Base-by-base conservation (phyloP, 2,888 invertebrate genomes). In the Tenthredo scrophulariae region DNA sequence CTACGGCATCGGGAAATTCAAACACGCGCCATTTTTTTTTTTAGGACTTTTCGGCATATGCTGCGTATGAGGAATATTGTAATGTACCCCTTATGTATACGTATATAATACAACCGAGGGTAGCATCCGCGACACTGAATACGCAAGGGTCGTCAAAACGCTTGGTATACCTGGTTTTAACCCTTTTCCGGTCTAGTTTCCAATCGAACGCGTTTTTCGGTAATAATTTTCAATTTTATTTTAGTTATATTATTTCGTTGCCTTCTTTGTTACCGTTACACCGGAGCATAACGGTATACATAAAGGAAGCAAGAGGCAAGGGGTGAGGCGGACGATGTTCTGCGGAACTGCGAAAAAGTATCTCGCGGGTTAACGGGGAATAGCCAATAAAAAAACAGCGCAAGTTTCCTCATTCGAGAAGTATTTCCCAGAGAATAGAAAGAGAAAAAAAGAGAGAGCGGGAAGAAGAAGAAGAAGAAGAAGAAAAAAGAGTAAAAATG, bases 141-240 rank as follows among this genome's bases (percentile, higher is more conserved):
- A 26, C 83, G 29, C 67, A 22, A 65, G 83, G 83, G 83, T 67
- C 29, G 67, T 70, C 67, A 26, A 26, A 70, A 46, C 26, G 37
- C 84, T 85, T 84, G 85, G 83, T 84, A 87, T 88, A 88, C 88
- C 88, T 88, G 88, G 74, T 65, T 40, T 72, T 84, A 84, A 88
- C 86, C 89, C 89, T 87, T 87, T 88, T 88, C 87, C 84, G 87
- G 86, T 84, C 86, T 86, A 86, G 86, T 88, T 88, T 88, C 87
- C 87, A 77, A 88, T 70, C 86, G 87, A 89, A 86, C 87, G 87
- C 86, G 79, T 87, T 87, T 89, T 89, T 88, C 86, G 82, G 87
- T 85, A 87, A 89, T 89, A 89, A 87, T 88, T 89, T 87, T 86
- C 86, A 75, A 50, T 83, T 79, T 72, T 75, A 83, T 85, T 84